phyloP scores from a whole-genome alignment of 2,113 vertebrate genomes.

The Labeo rohita region DNA sequence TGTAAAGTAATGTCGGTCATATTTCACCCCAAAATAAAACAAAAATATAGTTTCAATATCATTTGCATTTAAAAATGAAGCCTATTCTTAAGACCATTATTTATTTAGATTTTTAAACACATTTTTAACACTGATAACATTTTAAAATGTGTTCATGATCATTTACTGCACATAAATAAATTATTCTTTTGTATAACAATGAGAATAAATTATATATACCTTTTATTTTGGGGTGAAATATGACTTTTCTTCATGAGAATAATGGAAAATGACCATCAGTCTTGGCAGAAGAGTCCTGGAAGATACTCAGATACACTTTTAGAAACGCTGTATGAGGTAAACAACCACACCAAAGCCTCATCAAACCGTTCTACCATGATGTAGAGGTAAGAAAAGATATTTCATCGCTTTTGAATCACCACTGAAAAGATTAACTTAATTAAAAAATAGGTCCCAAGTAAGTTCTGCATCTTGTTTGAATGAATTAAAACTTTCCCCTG shows the following conservation, averaged over 20 bases:
- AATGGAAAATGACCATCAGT: not conserved
- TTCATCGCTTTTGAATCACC: not conserved
- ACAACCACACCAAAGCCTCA: not conserved
- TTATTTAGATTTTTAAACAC: not conserved
- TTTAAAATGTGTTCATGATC: not conserved
- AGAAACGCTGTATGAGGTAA: not conserved
- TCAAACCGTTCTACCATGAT: not conserved
- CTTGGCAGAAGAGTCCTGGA: not conserved
- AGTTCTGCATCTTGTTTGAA: not conserved
- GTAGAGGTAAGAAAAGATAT: not conserved
- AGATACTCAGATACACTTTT: not conserved
- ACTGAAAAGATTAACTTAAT: not conserved
- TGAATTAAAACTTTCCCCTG: constrained; percentile 15
- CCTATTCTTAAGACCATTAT: not conserved
- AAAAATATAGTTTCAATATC: not conserved
- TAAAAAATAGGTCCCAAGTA: not conserved
- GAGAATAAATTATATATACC: not conserved
- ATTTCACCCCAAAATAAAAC: not conserved
- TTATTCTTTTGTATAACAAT: not conserved
- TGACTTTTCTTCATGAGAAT: not conserved
- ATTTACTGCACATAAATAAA: not conserved
- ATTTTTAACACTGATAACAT: not conserved
- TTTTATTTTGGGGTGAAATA: not conserved
- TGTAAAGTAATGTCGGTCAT: not conserved
- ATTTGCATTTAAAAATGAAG: not conserved